Conservation (phyloP, 2,113 vertebrate genomes). For the Prietella phreatophila region DNA sequence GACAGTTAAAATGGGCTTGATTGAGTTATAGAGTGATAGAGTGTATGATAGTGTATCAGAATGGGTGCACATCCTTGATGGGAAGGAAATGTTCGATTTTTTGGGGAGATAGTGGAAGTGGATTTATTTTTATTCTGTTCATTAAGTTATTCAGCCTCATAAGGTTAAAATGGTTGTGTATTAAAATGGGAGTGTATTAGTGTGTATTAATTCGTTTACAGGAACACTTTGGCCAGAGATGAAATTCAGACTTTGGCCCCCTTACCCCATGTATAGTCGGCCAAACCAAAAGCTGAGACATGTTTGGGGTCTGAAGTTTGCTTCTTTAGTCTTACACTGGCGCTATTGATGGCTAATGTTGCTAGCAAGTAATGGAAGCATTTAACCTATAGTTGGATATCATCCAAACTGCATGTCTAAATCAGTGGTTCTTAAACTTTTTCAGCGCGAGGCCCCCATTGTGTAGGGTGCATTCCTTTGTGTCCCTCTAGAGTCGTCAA, state of each 20-base stretch:
- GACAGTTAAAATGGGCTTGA: not conserved
- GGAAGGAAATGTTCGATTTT: not conserved
- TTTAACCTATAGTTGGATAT: not conserved
- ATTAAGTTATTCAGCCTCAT: not conserved
- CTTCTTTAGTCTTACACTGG: not conserved
- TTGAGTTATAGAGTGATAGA: not conserved
- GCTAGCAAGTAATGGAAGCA: not conserved
- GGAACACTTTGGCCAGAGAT: not conserved
- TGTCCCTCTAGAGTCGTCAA: too few species aligned
- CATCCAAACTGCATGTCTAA: not conserved
- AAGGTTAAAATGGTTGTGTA: not conserved
- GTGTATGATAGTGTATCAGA: not conserved
- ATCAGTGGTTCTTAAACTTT: too few species aligned
- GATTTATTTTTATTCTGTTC: not conserved
- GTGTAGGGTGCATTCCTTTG: too few species aligned
- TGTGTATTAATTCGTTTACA: not conserved
- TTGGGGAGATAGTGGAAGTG: not conserved
- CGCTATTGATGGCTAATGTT: not conserved
- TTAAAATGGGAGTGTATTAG: not conserved
- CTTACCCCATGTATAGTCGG: not conserved
- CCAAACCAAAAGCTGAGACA: not conserved
- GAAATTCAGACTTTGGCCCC: not conserved
- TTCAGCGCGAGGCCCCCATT: too few species aligned
- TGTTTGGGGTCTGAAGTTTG: not conserved
- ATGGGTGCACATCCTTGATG: not conserved